A percentile compares a stretch with the other conserved stretches of the same genome.
These are phyloP conservation scores for Pseudeuparius sepicola DNA, from an alignment of 2,888 invertebrate genomes.

Conservation along the genomic window DNA sequence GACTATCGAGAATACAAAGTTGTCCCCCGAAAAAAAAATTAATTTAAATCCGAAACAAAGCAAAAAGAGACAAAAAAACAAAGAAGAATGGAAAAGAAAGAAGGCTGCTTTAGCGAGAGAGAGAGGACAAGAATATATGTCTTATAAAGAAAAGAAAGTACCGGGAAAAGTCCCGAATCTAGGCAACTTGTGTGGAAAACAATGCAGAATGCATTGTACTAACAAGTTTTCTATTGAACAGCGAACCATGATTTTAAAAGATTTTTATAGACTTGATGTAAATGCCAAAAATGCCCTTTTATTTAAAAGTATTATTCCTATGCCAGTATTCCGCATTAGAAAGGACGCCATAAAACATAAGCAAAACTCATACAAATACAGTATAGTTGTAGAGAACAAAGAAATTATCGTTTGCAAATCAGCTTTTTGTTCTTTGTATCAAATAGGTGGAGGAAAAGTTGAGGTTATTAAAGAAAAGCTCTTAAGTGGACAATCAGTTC, in stretches of 20 bases:
- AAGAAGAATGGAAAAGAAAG: conserved; percentile 4
- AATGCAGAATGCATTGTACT: conserved; percentile 14
- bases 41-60: too few species aligned
- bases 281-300: conserved; percentile 14
- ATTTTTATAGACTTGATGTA: conserved; percentile 12
- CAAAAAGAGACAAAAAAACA: background rate
- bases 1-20: too few species aligned
- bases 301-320: conserved; percentile 9
- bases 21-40: too few species aligned
- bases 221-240: conserved; percentile 10
- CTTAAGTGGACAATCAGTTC: background rate
- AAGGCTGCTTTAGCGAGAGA: conserved; percentile 6
- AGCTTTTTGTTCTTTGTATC: conserved; percentile 7
- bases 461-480: conserved; percentile 3
- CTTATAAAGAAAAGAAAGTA: conserved; percentile 14
- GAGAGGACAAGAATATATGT: conserved; percentile 14
- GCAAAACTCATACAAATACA: conserved; percentile 8
- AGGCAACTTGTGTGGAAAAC: conserved; percentile 9
- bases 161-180: conserved; percentile 8
- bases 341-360: conserved; percentile 14
- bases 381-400: background rate
- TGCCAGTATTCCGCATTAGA: conserved; percentile 6
- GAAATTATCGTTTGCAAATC: conserved; percentile 6
- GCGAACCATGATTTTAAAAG: conserved; percentile 5
- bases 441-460: conserved; percentile 4